These are phyloP conservation scores for Sylvicola cinctus DNA, from an alignment of 2,888 invertebrate species.

Conservation along the genomic window DNA sequence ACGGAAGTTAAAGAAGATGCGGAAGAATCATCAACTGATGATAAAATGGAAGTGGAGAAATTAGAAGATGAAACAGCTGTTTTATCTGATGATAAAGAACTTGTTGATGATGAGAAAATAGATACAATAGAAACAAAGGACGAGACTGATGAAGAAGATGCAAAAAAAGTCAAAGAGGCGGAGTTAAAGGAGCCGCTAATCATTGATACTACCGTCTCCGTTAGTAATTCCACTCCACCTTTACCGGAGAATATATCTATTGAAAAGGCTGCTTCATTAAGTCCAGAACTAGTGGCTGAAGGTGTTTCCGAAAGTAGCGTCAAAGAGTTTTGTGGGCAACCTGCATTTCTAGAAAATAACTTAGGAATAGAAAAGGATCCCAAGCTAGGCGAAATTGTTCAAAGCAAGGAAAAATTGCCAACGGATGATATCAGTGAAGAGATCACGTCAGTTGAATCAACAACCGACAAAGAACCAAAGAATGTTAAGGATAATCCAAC, in stretches of 20 bases:
- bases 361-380: constrained; percentile 26
- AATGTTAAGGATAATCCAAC: not conserved
- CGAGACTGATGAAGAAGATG: too few relatives aligned
- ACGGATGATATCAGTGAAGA: not conserved
- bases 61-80: too few relatives aligned
- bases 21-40: too few relatives aligned
- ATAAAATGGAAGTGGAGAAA: too few relatives aligned
- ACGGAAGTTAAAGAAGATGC: not conserved
- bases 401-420: constrained; percentile 11
- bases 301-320: constrained; percentile 24
- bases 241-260: constrained; percentile 11
- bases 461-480: not conserved
- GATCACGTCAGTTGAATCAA: not conserved
- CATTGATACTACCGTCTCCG: constrained; percentile 4
- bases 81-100: too few relatives aligned
- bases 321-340: constrained; percentile 25
- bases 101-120: too few relatives aligned
- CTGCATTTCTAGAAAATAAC: constrained; percentile 25
- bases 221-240: constrained; percentile 3
- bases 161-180: too few relatives aligned
- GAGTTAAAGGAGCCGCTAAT: constrained; percentile 2
- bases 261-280: constrained; percentile 15
- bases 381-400: constrained; percentile 24
- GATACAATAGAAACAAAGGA: too few relatives aligned
- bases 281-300: constrained; percentile 22